Base-by-base conservation (phyloP, 2,113 vertebrate species). In the Blennius ocellaris region DNA sequence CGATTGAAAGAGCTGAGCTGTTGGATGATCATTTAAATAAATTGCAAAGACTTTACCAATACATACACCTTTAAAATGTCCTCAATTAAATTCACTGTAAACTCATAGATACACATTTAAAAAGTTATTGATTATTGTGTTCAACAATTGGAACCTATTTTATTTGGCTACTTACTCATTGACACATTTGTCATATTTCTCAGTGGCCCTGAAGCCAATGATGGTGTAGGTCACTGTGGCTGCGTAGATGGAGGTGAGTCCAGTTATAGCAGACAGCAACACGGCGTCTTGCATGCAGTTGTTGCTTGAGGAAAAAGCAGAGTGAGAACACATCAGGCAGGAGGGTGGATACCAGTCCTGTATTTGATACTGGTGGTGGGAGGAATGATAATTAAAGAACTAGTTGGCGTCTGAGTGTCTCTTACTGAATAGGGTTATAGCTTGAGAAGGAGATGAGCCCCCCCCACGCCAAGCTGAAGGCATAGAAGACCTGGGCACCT, bases 361-460 rank as follows among this genome's bases (percentile, higher is more conserved):
- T 4, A 2, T 30, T 30, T 30, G 2, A 4, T 30, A 30, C 4
- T 30, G 21, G 21, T 8, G 43, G 43, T 6, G 14, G 2, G 45
- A 7, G n/a, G 7, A 15, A 15, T 6, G 14, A n/a, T n/a, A 48
- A n/a, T 7, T 1, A 6, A 48, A 15, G 11, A n/a, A n/a, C 11
- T 12, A 7, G 45, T 12, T 48, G 10, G 3, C 8, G 16, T 38
- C 7, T 6, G 7, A 37, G 48, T 55, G 6, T 40, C 2, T 92
- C 96, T 96, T 94, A 98, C 97, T 97, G 97, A 65, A 98, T 40
- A 1, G 96, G 94, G 81, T 98, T 98, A 90, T 98, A 98, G 87
- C 97, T 97, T 86, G 97, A 98, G 91, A 98, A 98, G 7, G 97
- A 97, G 87, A 98, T 97, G 67, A 98, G 96, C 5, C 96, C 96